phyloP scores from a whole-genome alignment of 2,797 vertebrate genomes.

The Cirrhinus molitorella region DNA sequence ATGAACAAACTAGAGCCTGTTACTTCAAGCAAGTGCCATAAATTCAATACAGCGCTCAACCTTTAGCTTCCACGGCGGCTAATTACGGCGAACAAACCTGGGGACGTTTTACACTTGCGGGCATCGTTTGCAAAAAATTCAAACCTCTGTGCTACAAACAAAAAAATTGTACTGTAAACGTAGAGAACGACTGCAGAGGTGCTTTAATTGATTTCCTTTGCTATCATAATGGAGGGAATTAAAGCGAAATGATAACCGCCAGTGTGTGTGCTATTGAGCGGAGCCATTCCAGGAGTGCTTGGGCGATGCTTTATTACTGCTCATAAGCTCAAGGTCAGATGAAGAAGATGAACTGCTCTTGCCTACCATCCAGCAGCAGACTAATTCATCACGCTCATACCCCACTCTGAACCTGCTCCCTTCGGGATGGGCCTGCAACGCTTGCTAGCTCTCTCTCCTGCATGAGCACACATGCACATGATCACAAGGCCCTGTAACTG shows the following conservation, averaged over 20 bases:
- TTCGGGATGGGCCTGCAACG: background rate
- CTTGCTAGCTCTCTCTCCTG: conserved; percentile 51
- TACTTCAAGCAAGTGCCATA: conserved; percentile 25
- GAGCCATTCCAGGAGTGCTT: conserved; percentile 81
- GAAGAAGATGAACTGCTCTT: conserved; percentile 76
- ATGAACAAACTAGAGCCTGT: conserved; percentile 53
- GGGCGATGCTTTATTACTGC: conserved; percentile 80
- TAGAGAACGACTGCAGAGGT: conserved; percentile 39
- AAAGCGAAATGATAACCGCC: conserved; percentile 21
- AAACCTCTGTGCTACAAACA: background rate
- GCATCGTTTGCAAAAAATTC: background rate
- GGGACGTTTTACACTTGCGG: background rate
- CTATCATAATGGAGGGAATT: conserved; percentile 54
- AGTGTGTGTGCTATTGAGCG: conserved; percentile 69
- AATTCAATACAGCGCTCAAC: conserved; percentile 33
- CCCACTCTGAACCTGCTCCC: conserved; percentile 52
- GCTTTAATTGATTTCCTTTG: conserved; percentile 60
- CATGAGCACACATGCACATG: conserved; percentile 47
- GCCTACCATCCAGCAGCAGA: conserved; percentile 64
- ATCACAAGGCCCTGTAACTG: conserved; percentile 35
- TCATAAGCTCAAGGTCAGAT: conserved; percentile 84
- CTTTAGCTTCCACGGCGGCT: conserved; percentile 8
- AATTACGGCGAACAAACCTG: conserved; percentile 43
- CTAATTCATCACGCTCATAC: conserved; percentile 75
- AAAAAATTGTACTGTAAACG: conserved; percentile 5